Base-by-base conservation (phyloP, 2,888 invertebrate species). In the Tiliacea citrago region DNA sequence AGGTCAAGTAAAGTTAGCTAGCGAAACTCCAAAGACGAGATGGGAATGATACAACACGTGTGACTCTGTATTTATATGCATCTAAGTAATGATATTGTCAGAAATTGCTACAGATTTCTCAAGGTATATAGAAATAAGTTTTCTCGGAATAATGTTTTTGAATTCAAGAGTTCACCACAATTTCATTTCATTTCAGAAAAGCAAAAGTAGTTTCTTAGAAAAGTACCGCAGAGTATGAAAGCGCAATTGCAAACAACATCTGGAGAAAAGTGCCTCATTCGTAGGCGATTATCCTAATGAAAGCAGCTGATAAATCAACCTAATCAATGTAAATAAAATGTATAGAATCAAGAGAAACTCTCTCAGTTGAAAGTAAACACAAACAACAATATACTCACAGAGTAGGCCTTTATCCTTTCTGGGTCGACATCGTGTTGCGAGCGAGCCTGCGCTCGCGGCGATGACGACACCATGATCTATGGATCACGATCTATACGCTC, bases 381-480 rank as follows among this genome's bases (percentile, higher is more conserved):
- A 84, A 84, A 82, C 82, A 82, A 77, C 47, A 67, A 78, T 87
- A 90, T 93, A 96, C 96, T 95, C 87, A 96, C 96, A 82, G 95
- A 95, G 90, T 96, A 96, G 81, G 95, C 95, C 89, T 96, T 95
- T 90, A 96, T 96, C 91, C 96, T 94, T 91, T 96, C 94, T 91
- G 95, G 95, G 93, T 96, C 96, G 91, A 96, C 94, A 86, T 95
- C 95, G 91, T 94, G 94, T 83, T 94, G 94, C 91, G 94, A 94
- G 85, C 96, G 95, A 78, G 95, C 90, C 89, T 95, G 95, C 92
- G 96, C 95, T 81, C 95, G 95, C 92, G 96, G 96, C 90, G 96
- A 96, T 92, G 96, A 96, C 92, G 96, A 96, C 90, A 96, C 96
- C 96, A 96, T 96, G 93, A 93, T 95, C 95, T 93, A 93, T 92